phyloP scores from a whole-genome alignment of 2,888 invertebrate species.

The Agrotis puta region DNA sequence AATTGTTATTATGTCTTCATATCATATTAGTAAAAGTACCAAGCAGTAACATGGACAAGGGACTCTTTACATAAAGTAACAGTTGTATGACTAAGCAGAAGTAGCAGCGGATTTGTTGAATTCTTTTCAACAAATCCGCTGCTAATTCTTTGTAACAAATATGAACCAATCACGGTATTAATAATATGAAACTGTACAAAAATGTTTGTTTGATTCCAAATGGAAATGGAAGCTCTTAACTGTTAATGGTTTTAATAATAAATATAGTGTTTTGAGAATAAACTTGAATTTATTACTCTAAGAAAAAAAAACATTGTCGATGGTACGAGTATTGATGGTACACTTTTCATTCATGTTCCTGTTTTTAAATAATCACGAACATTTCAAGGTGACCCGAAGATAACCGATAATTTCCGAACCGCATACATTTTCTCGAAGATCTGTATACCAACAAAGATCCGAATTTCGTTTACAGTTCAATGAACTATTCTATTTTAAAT shows the following conservation, averaged over 20 bases:
- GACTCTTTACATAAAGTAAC: neutral
- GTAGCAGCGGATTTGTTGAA: neutral
- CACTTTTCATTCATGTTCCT: neutral
- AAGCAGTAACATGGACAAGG: too few relatives aligned
- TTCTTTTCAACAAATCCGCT: too few relatives aligned
- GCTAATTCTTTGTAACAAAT: too few relatives aligned
- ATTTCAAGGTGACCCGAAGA: neutral
- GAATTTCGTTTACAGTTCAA: neutral
- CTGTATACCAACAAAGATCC: neutral
- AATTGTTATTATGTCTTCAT: constrained; percentile 10
- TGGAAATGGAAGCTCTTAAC: neutral
- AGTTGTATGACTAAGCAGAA: neutral
- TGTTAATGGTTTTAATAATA: neutral
- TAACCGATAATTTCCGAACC: neutral
- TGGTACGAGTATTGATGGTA: too few relatives aligned
- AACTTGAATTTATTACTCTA: neutral
- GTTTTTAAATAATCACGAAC: neutral
- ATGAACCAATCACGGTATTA: neutral
- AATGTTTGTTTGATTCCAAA: neutral
- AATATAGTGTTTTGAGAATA: neutral
- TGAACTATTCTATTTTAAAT: neutral
- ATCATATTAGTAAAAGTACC: too few relatives aligned
- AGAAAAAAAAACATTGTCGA: neutral
- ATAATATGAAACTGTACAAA: too few relatives aligned
- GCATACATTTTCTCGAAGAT: neutral